These are phyloP conservation scores for Brachyalestes nurse DNA, from an alignment of 2,797 vertebrate species.

Conservation along the genomic window DNA sequence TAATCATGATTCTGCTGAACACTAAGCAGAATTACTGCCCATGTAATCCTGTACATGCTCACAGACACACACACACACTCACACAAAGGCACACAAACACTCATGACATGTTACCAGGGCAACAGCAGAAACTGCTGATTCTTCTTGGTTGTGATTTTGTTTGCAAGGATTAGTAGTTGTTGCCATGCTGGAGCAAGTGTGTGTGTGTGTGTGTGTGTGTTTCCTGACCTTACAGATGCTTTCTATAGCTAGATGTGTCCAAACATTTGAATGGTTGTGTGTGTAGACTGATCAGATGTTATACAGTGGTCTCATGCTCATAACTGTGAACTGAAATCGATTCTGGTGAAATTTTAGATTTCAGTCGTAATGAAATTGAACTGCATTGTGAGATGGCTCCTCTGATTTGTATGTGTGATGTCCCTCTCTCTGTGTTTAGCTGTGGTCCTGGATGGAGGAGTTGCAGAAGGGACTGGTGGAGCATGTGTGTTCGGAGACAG, in stretches of 20 bases:
- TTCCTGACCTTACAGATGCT: too few species aligned
- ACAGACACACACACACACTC: background rate
- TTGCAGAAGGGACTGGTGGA: constrained; percentile 95
- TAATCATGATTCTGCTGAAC: background rate
- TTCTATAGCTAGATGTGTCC: background rate
- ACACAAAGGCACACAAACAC: background rate
- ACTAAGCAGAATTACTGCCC: background rate
- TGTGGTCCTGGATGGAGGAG: constrained; percentile 98
- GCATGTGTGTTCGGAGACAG: constrained; percentile 89
- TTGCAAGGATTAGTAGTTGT: background rate
- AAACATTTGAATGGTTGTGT: background rate
- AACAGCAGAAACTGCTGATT: constrained; percentile 25
- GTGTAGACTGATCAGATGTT: background rate
- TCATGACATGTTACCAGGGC: constrained; percentile 10
- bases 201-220: constrained; percentile 1
- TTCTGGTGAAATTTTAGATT: too few species aligned
- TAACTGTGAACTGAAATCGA: too few species aligned
- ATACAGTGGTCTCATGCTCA: too few species aligned
- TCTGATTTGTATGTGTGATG: background rate
- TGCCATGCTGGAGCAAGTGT: constrained; percentile 9
- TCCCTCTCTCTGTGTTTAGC: constrained; percentile 67
- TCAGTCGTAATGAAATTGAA: too few species aligned
- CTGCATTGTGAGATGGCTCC: too few species aligned
- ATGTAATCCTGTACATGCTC: background rate
- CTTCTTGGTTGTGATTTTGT: constrained; percentile 14